Conservation (phyloP, 2,113 vertebrate species). For the cattle (Bos taurus) region DNA sequence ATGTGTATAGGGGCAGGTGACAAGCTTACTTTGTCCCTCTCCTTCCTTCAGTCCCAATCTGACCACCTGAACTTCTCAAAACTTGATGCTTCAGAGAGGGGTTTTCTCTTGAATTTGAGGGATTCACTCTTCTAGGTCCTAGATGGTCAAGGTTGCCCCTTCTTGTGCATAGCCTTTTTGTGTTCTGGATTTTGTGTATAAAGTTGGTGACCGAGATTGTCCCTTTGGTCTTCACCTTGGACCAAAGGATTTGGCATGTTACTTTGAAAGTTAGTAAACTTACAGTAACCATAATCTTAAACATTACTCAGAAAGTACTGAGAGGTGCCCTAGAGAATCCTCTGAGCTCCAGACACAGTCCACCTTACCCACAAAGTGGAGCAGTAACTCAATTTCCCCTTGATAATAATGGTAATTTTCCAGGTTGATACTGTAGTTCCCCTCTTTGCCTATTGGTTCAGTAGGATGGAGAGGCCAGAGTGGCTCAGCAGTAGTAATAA, state of each 20-base stretch:
- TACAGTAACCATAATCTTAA: background rate
- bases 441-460: background rate
- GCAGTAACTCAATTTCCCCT: background rate
- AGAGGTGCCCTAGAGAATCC: background rate
- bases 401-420: background rate
- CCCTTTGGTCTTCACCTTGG: background rate
- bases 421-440: background rate
- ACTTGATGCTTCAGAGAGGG: background rate
- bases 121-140: background rate
- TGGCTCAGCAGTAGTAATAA: background rate
- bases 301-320: background rate
- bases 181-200: background rate
- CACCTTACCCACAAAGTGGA: background rate
- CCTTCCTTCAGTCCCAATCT: background rate
- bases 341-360: background rate
- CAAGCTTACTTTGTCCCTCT: background rate
- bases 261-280: background rate
- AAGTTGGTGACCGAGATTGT: background rate
- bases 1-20: background rate
- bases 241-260: background rate
- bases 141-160: fast-evolving
- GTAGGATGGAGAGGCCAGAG: background rate
- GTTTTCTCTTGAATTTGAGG: background rate
- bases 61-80: background rate
- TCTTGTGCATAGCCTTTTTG: background rate